Evolutionary conservation across 2,888 invertebrate genomes (phyloP).

Genomic region (Thelaira solivaga): DNA sequence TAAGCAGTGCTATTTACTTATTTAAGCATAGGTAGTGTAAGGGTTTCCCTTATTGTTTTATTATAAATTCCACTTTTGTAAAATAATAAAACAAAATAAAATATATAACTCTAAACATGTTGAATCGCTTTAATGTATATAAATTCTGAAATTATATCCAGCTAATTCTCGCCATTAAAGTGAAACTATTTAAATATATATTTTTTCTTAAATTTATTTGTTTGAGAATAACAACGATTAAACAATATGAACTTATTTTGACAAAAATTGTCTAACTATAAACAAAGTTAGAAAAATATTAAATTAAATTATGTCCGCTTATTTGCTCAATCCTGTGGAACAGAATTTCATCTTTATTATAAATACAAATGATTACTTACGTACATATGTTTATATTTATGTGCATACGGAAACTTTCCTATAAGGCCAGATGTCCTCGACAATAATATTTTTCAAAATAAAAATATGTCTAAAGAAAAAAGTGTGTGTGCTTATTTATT

Average conservation of each 20-base stretch:
- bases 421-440: conserved; percentile 30
- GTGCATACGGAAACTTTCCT: neutral
- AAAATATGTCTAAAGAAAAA: neutral
- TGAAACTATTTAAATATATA: too few species aligned
- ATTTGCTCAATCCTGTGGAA: neutral
- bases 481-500: neutral
- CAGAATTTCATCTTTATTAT: neutral
- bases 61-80: too few species aligned
- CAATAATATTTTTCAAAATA: neutral
- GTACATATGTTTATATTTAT: neutral
- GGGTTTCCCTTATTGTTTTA: too few species aligned
- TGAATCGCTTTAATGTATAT: too few species aligned
- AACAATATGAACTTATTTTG: neutral
- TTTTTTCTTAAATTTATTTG: neutral
- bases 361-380: neutral
- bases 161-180: too few species aligned
- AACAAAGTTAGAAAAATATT: conserved; percentile 14
- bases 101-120: too few species aligned
- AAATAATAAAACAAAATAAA: too few species aligned
- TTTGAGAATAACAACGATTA: neutral
- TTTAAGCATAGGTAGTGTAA: too few species aligned
- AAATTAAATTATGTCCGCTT: neutral
- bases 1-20: too few species aligned
- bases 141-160: too few species aligned
- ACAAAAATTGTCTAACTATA: conserved; percentile 21